phyloP scores from a whole-genome alignment of 2,888 invertebrate species.

The Lasioglossum villosulum region DNA sequence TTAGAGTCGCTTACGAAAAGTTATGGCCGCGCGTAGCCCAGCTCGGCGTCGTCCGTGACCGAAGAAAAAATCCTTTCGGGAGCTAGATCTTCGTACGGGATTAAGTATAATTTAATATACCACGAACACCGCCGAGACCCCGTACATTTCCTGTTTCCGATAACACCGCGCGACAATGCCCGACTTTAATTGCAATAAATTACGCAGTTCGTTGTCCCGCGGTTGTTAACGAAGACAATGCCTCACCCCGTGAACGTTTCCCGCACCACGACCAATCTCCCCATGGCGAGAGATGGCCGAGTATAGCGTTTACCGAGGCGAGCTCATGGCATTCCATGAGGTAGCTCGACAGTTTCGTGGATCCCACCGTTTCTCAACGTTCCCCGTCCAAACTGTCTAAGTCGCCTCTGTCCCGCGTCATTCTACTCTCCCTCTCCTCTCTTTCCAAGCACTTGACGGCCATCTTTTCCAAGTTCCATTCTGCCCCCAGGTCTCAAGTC shows the following conservation, averaged over 20 bases:
- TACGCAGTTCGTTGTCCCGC: constrained; percentile 53
- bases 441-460: constrained; percentile 18
- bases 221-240: constrained; percentile 50
- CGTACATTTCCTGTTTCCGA: constrained; percentile 15
- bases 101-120: background rate
- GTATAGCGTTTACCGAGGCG: constrained; percentile 51
- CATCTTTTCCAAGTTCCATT: constrained; percentile 27
- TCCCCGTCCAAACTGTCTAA: constrained; percentile 54
- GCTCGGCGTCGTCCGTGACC: background rate
- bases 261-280: constrained; percentile 39
- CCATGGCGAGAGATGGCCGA: constrained; percentile 35
- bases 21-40: background rate
- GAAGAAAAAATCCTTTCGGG: background rate
- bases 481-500: constrained; percentile 15
- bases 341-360: constrained; percentile 53
- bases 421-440: background rate
- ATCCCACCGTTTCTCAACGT: constrained; percentile 59
- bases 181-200: constrained; percentile 50
- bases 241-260: constrained; percentile 37
- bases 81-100: background rate
- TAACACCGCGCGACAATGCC: background rate
- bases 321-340: constrained; percentile 60
- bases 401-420: constrained; percentile 33
- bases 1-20: constrained; percentile 10
- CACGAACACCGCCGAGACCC: background rate